These are phyloP conservation scores for Rhynchophorus ferrugineus DNA, from an alignment of 1,140 invertebrate genomes.

Conservation along the genomic window DNA sequence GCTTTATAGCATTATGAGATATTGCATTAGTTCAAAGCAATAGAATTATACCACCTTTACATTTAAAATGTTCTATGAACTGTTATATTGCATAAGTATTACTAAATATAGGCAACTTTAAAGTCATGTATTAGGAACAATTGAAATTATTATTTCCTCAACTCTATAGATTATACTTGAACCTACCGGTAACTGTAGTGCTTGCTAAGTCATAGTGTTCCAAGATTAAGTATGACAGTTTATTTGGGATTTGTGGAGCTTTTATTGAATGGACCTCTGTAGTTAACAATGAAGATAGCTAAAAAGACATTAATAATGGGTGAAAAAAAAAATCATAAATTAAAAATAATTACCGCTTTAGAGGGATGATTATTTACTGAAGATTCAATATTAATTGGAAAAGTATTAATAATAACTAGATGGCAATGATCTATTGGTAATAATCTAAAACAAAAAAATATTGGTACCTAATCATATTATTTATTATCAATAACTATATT, in stretches of 20 bases:
- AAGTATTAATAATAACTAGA: conserved; percentile 80
- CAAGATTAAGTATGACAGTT: conserved; percentile 67
- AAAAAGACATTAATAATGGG: conserved; percentile 9
- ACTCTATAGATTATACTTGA: too few relatives aligned
- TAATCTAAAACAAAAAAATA: conserved; percentile 48
- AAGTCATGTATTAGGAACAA: too few relatives aligned
- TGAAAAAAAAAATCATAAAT: conserved; percentile 4
- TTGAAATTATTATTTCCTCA: too few relatives aligned
- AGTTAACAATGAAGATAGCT: conserved; percentile 57
- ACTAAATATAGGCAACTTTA: too few relatives aligned
- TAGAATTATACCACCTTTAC: too few relatives aligned
- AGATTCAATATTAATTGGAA: conserved; percentile 66
- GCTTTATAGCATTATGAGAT: too few relatives aligned
- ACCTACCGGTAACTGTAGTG: conserved; percentile 90
- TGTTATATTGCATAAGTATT: too few relatives aligned
- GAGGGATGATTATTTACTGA: conserved; percentile 63
- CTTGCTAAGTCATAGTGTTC: conserved; percentile 88
- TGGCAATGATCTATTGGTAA: conserved; percentile 79
- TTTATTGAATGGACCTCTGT: conserved; percentile 64
- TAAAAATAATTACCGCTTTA: conserved; percentile 27
- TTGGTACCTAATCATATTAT: background rate
- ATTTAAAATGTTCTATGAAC: too few relatives aligned
- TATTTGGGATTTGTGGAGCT: conserved; percentile 53
- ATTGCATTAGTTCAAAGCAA: too few relatives aligned
- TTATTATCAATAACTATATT: background rate